Percentiles rank a stretch among this genome's conserved stretches.
phyloP scores from a whole-genome alignment of 2,113 vertebrate genomes.

The Jacana jacana region DNA sequence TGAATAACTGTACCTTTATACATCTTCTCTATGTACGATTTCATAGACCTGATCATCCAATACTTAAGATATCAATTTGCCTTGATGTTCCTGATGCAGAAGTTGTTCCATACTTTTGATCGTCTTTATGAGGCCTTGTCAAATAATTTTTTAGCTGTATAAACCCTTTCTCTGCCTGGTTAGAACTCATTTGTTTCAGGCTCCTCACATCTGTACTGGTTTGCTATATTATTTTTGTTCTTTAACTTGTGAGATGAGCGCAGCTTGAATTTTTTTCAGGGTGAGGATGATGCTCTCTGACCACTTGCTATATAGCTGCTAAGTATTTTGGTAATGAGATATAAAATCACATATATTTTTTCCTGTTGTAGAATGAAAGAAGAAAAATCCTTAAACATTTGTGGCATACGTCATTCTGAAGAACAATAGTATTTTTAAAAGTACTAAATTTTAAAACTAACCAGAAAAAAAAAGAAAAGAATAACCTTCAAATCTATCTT shows the following conservation, averaged over 20 bases:
- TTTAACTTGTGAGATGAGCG: not conserved
- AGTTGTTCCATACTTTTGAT: not conserved
- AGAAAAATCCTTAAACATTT: not conserved
- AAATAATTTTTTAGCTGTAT: not conserved
- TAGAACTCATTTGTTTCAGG: not conserved
- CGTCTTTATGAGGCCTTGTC: not conserved
- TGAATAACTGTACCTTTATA: not conserved
- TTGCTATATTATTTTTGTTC: not conserved
- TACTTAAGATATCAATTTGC: not conserved
- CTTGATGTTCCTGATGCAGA: not conserved
- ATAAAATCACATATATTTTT: not conserved
- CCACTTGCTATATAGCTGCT: not conserved
- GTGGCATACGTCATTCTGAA: not conserved
- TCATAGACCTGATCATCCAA: not conserved
- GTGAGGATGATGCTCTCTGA: not conserved
- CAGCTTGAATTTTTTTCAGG: not conserved
- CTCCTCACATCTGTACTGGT: not conserved
- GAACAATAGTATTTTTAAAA: not conserved
- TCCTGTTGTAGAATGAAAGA: not conserved
- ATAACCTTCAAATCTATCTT: not conserved
- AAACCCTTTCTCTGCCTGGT: not conserved
- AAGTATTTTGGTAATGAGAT: not conserved
- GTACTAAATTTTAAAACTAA: not conserved
- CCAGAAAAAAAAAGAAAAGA: not conserved
- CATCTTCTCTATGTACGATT: not conserved